Evolutionary conservation across 2,888 invertebrate species (phyloP).

Genomic region (Hydropsyche betteni): DNA sequence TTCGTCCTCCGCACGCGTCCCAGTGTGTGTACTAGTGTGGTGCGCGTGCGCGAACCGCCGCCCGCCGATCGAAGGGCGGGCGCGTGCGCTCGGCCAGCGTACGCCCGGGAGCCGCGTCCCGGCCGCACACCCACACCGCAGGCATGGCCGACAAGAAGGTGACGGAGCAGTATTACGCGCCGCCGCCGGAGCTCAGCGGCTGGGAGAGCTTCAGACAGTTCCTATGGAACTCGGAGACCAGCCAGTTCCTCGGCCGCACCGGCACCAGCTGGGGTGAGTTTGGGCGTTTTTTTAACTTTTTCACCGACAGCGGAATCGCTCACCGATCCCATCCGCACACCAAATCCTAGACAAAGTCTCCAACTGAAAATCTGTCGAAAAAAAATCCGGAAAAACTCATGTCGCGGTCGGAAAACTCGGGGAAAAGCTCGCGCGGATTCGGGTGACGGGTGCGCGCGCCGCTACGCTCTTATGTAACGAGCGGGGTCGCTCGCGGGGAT

Average conservation of each 20-base stretch:
- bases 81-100: slow-evolving; percentile 45
- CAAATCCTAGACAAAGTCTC: background rate
- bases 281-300: slow-evolving; percentile 38
- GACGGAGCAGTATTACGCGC: slow-evolving; percentile 78
- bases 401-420: too few relatives aligned
- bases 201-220: slow-evolving; percentile 88
- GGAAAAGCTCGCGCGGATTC: too few relatives aligned
- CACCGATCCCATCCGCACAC: background rate
- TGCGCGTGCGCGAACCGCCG: slow-evolving; percentile 28
- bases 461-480: background rate
- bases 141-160: slow-evolving; percentile 82
- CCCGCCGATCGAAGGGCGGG: slow-evolving; percentile 41
- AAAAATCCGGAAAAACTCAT: background rate
- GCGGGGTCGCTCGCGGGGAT: background rate
- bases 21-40: slow-evolving; percentile 59
- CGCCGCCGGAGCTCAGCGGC: slow-evolving; percentile 82
- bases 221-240: slow-evolving; percentile 92
- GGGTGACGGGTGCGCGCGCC: background rate
- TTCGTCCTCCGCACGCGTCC: background rate
- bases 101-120: slow-evolving; percentile 43
- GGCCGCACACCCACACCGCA: slow-evolving; percentile 57
- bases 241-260: slow-evolving; percentile 90
- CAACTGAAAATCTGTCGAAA: background rate
- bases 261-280: slow-evolving; percentile 95
- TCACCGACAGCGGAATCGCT: slow-evolving; percentile 37